Percentiles rank a stretch among this genome's conserved stretches.
Conservation (phyloP, 2,888 invertebrate species). For the Anoplius nigerrimus region DNA sequence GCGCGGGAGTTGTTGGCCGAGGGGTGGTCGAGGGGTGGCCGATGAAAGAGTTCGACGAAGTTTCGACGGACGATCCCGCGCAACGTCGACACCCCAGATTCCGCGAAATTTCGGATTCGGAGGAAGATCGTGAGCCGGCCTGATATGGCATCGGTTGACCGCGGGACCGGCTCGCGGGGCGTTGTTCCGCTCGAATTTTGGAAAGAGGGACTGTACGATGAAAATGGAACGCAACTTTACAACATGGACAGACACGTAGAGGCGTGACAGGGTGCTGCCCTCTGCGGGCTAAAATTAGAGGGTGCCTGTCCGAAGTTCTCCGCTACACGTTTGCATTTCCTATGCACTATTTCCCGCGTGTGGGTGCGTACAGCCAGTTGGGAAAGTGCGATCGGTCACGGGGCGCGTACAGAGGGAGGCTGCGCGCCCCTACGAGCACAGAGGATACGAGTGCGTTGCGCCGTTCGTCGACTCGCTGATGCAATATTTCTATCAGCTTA, state of each 20-base stretch:
- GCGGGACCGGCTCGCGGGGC: slow-evolving; percentile 8
- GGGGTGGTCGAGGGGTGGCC: too few species aligned
- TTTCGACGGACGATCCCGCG: slow-evolving; percentile 31
- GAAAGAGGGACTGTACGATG: slow-evolving; percentile 53
- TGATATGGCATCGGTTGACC: background rate
- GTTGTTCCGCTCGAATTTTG: slow-evolving; percentile 57
- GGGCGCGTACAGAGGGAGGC: too few species aligned
- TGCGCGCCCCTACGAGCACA: too few species aligned
- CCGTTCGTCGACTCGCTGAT: slow-evolving; percentile 12
- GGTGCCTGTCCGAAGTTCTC: slow-evolving; percentile 67
- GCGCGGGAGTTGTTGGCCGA: too few species aligned
- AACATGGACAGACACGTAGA: slow-evolving; percentile 58
- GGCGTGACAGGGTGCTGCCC: slow-evolving; percentile 65
- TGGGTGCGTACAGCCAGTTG: slow-evolving; percentile 57
- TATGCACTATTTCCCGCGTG: slow-evolving; percentile 67
- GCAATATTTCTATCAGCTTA: slow-evolving; percentile 17
- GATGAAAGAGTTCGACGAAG: slow-evolving; percentile 9
- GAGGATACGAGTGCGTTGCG: slow-evolving; percentile 13
- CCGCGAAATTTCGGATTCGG: too few species aligned
- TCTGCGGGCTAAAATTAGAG: slow-evolving; percentile 67
- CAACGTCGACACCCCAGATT: too few species aligned
- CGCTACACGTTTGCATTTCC: slow-evolving; percentile 68
- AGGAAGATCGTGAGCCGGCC: slow-evolving; percentile 15
- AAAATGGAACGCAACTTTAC: slow-evolving; percentile 60
- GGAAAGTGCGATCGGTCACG: too few species aligned